Conservation (phyloP, 2,113 vertebrate species). For the Apteryx owenii region DNA sequence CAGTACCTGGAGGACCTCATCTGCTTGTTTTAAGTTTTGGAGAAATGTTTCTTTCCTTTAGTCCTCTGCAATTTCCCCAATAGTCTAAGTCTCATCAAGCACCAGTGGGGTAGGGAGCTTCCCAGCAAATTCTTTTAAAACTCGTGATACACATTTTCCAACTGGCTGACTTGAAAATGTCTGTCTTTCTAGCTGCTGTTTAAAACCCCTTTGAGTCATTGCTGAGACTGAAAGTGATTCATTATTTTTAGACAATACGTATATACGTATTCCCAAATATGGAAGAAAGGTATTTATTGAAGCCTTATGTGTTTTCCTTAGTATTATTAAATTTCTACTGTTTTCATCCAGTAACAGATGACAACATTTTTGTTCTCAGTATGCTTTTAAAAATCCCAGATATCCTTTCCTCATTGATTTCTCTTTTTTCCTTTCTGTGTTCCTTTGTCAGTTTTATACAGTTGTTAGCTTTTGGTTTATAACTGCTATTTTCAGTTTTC, state of each 20-base stretch:
- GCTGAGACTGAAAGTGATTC: neutral
- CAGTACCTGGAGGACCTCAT: neutral
- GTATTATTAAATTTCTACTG: constrained; percentile 7
- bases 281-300: constrained; percentile 42
- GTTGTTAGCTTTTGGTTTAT: constrained; percentile 42
- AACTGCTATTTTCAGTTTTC: constrained; percentile 55
- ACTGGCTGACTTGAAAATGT: neutral
- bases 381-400: constrained; percentile 25
- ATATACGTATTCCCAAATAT: constrained; percentile 32
- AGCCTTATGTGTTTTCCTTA: constrained; percentile 15
- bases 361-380: constrained; percentile 58
- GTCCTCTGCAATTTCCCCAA: neutral
- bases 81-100: neutral
- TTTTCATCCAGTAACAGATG: constrained; percentile 36
- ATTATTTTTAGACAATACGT: constrained; percentile 33
- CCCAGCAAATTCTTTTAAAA: neutral
- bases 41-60: neutral
- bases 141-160: neutral
- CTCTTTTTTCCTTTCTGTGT: neutral
- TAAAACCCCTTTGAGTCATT: constrained; percentile 26
- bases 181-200: constrained; percentile 7
- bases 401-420: constrained; percentile 31
- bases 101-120: neutral
- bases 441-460: constrained; percentile 32
- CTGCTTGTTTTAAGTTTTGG: neutral